Conservation (phyloP, 2,797 vertebrate genomes). For the Schizothorax lantsangensis region DNA sequence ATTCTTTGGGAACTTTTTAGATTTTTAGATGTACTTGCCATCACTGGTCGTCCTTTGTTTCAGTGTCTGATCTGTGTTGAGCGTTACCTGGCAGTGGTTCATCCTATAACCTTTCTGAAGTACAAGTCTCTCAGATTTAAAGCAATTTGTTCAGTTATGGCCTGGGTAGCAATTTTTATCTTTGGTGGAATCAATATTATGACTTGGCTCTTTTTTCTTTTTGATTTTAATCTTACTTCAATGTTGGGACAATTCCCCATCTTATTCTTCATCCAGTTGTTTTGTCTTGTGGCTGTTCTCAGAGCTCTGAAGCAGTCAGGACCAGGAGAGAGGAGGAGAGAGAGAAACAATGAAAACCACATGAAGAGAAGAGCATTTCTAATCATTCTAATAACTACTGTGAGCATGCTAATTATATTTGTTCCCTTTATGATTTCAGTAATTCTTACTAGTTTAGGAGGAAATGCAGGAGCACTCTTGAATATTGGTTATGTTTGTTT, state of each 20-base stretch:
- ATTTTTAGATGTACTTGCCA: not conserved
- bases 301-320: slow-evolving; percentile 43
- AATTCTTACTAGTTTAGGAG: too few relatives aligned
- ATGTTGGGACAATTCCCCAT: not conserved
- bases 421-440: slow-evolving; percentile 7
- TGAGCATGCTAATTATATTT: not conserved
- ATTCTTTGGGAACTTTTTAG: not conserved
- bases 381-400: slow-evolving; percentile 26
- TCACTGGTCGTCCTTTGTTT: not conserved
- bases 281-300: slow-evolving; percentile 22
- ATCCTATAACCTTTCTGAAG: slow-evolving; percentile 50
- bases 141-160: not conserved
- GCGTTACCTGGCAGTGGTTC: slow-evolving; percentile 51
- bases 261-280: not conserved
- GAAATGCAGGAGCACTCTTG: too few relatives aligned
- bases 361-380: slow-evolving; percentile 21
- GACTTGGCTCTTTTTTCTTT: not conserved
- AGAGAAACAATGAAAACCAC: not conserved
- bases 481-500: not conserved
- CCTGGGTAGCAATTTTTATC: not conserved
- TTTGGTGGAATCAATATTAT: not conserved
- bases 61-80: slow-evolving; percentile 44
- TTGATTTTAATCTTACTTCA: too few relatives aligned
- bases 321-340: slow-evolving; percentile 9
- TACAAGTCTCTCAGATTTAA: not conserved